These are phyloP conservation scores for Cygnus olor DNA, from an alignment of 2,797 vertebrate species.

Conservation along the genomic window DNA sequence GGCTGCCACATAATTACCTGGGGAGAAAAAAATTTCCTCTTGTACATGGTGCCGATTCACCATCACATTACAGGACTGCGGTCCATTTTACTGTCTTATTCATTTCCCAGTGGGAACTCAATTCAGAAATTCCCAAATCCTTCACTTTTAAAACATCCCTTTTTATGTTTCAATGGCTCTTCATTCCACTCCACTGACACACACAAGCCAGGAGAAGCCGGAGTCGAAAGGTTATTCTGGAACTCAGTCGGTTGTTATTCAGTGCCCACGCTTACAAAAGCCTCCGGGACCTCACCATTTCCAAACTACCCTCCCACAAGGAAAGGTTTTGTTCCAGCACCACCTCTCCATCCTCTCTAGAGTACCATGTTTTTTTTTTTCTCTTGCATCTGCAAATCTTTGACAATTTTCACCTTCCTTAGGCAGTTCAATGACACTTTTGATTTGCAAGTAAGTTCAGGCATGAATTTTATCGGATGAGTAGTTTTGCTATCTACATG, in stretches of 20 bases:
- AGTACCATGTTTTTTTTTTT: background rate
- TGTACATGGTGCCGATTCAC: background rate
- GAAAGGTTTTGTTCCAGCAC: background rate
- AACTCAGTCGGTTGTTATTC: background rate
- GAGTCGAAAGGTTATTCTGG: background rate
- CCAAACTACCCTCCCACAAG: background rate
- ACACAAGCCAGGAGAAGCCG: background rate
- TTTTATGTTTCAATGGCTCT: background rate
- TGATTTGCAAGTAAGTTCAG: background rate
- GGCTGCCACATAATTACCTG: background rate
- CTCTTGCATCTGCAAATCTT: background rate
- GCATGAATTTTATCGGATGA: background rate
- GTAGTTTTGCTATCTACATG: background rate
- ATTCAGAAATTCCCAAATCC: background rate
- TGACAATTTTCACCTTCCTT: background rate
- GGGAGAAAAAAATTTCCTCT: background rate
- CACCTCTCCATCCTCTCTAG: background rate
- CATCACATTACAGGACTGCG: background rate
- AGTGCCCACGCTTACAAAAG: background rate
- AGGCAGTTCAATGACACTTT: background rate
- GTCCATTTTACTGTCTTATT: background rate
- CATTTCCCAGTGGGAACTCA: background rate
- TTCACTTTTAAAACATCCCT: background rate
- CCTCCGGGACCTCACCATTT: background rate
- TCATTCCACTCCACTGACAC: background rate